Conservation (phyloP, 2,113 vertebrate species). For the Lutjanus erythropterus region DNA sequence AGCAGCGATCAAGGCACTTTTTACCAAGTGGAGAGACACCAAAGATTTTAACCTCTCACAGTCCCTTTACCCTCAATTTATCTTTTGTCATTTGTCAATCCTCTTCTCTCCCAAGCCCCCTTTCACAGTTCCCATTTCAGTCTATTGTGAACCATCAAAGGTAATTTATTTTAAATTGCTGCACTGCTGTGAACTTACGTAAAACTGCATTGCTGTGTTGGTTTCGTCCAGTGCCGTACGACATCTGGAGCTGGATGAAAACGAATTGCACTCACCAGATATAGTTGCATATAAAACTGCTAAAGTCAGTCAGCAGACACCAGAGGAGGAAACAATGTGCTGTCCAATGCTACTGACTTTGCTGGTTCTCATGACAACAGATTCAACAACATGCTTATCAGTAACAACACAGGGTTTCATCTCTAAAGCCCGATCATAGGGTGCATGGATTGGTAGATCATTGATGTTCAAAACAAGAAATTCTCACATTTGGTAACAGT, state of each 20-base stretch:
- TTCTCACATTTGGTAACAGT: background rate
- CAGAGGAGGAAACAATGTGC: background rate
- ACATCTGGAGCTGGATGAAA: slow-evolving; percentile 23
- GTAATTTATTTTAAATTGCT: slow-evolving; percentile 57
- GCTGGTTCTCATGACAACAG: background rate
- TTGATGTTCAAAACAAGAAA: background rate
- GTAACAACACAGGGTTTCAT: background rate
- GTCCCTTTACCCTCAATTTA: slow-evolving; percentile 44
- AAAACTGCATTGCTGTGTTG: slow-evolving; percentile 25
- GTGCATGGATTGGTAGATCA: background rate
- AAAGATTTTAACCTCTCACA: slow-evolving; percentile 51
- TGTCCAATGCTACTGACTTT: background rate
- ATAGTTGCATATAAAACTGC: slow-evolving; percentile 5
- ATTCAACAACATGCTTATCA: slow-evolving; percentile 1
- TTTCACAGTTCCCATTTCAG: slow-evolving; percentile 41
- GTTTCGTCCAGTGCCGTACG: background rate
- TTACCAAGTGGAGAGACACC: slow-evolving; percentile 43
- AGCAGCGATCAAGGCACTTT: slow-evolving; percentile 45
- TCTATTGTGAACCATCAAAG: slow-evolving; percentile 53
- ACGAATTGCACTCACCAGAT: slow-evolving; percentile 23
- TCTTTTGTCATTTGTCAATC: slow-evolving; percentile 53
- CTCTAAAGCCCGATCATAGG: background rate
- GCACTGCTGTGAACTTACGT: slow-evolving; percentile 19
- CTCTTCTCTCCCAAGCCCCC: background rate
- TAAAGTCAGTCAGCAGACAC: slow-evolving; percentile 25